Percentiles rank a stretch among this genome's conserved stretches.
Conservation (phyloP, 2,797 vertebrate species). For the Toxotes lorentzi region DNA sequence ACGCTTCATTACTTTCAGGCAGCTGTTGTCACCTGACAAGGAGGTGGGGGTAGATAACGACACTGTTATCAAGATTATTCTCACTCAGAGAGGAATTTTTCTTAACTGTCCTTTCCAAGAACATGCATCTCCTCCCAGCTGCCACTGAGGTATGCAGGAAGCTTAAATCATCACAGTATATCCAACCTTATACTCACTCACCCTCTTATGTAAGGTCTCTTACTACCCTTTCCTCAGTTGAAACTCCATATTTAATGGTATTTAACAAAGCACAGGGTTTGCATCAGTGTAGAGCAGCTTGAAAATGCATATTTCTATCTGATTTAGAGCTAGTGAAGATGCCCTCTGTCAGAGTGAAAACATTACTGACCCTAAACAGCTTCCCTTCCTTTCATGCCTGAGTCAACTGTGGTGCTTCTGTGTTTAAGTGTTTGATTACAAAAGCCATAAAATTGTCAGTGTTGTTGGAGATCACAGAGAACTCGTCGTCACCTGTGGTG, state of each 20-base stretch:
- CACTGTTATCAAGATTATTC: slow-evolving; percentile 41
- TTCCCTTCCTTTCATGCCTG: slow-evolving; percentile 53
- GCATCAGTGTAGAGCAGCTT: neutral
- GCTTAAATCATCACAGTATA: neutral
- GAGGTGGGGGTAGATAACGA: slow-evolving; percentile 30
- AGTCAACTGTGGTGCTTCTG: slow-evolving; percentile 47
- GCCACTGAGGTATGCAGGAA: slow-evolving; percentile 27
- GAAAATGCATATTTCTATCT: slow-evolving; percentile 6
- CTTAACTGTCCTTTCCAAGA: slow-evolving; percentile 28
- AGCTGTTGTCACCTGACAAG: slow-evolving; percentile 53
- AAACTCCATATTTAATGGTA: slow-evolving; percentile 2
- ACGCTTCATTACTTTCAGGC: slow-evolving; percentile 47
- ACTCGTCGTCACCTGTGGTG: slow-evolving; percentile 68
- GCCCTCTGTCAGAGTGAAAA: slow-evolving; percentile 26
- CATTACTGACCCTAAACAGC: slow-evolving; percentile 32
- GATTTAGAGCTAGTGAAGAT: slow-evolving; percentile 24
- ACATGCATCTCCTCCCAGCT: slow-evolving; percentile 11
- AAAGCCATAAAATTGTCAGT: slow-evolving; percentile 70
- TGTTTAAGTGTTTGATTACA: slow-evolving; percentile 70
- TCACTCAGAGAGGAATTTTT: slow-evolving; percentile 35
- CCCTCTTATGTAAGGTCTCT: slow-evolving; percentile 23
- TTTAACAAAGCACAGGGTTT: neutral
- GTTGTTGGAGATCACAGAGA: slow-evolving; percentile 65
- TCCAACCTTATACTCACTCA: neutral
- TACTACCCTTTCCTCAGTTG: neutral